Conservation (phyloP, 2,113 vertebrate species). For the Mormoops blainvillei region DNA sequence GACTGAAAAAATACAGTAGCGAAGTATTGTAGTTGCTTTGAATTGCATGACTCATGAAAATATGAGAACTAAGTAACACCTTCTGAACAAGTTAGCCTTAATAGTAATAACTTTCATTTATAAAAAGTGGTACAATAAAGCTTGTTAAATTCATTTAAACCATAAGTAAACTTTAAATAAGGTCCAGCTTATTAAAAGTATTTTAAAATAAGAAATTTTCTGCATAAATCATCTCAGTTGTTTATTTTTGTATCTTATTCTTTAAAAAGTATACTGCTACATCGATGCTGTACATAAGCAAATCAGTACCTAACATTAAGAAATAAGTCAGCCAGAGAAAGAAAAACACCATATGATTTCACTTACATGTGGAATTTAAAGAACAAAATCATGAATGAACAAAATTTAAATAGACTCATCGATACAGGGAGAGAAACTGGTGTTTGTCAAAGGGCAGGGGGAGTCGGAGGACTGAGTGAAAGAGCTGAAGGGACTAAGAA, state of each 20-base stretch:
- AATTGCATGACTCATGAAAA: background rate
- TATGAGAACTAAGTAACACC: background rate
- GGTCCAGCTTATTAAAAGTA: background rate
- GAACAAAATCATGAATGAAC: background rate
- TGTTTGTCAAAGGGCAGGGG: background rate
- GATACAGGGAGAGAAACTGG: background rate
- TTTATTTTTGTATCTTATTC: background rate
- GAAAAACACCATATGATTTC: background rate
- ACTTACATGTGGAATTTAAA: background rate
- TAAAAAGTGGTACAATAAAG: background rate
- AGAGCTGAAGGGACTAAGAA: background rate
- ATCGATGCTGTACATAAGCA: background rate
- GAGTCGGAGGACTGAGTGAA: background rate
- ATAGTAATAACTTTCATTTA: background rate
- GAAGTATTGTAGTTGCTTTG: background rate
- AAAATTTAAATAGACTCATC: background rate
- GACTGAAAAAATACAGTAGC: background rate
- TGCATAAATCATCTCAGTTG: background rate
- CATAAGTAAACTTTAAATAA: background rate
- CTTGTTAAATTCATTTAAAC: background rate
- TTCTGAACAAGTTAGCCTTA: background rate
- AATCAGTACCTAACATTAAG: background rate
- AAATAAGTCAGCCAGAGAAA: background rate
- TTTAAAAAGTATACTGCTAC: background rate
- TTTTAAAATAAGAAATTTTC: slow-evolving; percentile 25